Conservation (phyloP, 2,888 invertebrate genomes). For the Sceliomorpha sp. region DNA sequence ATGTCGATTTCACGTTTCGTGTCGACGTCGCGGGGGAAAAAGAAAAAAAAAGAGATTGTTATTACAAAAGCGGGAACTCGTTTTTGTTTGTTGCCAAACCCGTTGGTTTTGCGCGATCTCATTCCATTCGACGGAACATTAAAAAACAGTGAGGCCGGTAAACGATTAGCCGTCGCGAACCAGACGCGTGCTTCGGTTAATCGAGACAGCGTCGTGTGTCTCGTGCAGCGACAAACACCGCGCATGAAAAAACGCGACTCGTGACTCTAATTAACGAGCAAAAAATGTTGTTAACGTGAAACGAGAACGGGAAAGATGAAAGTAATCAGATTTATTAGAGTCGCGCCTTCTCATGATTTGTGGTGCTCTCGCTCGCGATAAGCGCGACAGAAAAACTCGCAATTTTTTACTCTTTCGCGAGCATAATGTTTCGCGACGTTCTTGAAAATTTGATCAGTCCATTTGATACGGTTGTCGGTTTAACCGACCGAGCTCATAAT, state of each 20-base stretch:
- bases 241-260: constrained; percentile 51
- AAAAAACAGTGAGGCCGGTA: constrained; percentile 60
- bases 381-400: constrained; percentile 18
- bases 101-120: constrained; percentile 19
- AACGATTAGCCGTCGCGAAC: constrained; percentile 60
- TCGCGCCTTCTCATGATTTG: constrained; percentile 56
- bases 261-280: constrained; percentile 63
- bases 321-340: constrained; percentile 67
- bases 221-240: constrained; percentile 46
- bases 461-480: constrained; percentile 19
- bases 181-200: constrained; percentile 56
- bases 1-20: too few species aligned
- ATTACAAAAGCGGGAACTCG: constrained; percentile 3
- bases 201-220: constrained; percentile 50
- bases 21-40: too few species aligned
- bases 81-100: constrained; percentile 20
- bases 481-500: constrained; percentile 11
- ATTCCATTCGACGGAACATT: constrained; percentile 36
- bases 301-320: constrained; percentile 50
- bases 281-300: constrained; percentile 56
- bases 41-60: too few species aligned
- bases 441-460: constrained; percentile 38
- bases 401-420: constrained; percentile 29
- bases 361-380: constrained; percentile 41
- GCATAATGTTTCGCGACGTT: constrained; percentile 47